A percentile compares a stretch with the other conserved stretches of the same genome.
Conservation (phyloP, 2,113 vertebrate genomes). For the Motacilla tschutschensis region DNA sequence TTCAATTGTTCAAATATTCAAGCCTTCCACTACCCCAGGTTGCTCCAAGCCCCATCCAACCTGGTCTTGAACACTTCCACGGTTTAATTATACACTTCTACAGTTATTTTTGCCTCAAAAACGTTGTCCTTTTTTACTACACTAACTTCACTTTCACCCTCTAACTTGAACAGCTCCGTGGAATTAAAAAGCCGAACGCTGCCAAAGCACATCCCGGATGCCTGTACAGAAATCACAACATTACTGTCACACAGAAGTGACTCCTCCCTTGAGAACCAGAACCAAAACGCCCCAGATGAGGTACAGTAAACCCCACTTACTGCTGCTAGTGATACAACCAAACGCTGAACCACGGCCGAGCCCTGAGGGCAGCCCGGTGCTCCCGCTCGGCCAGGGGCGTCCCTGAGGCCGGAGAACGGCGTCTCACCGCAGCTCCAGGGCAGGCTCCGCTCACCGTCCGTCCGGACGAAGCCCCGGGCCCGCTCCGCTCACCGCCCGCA, state of each 20-base stretch:
- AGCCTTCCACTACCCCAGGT: not conserved
- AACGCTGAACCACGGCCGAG: not conserved
- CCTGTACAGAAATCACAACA: rapidly evolving
- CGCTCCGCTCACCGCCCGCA: rapidly evolving
- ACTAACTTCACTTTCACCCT: not conserved
- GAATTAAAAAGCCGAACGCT: rapidly evolving
- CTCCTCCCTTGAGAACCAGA: not conserved
- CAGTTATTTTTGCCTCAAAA: not conserved
- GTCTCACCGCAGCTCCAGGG: not conserved
- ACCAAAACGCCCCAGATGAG: rapidly evolving
- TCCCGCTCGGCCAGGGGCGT: rapidly evolving
- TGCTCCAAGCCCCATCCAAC: not conserved
- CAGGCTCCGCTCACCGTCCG: not conserved
- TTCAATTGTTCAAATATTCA: not conserved
- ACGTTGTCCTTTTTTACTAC: not conserved
- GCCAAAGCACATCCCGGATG: not conserved
- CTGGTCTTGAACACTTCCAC: not conserved
- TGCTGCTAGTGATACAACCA: rapidly evolving
- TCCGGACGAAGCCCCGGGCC: rapidly evolving
- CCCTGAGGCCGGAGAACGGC: rapidly evolving
- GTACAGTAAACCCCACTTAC: too few relatives aligned
- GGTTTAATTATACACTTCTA: not conserved
- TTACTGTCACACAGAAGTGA: rapidly evolving
- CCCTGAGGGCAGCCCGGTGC: too few relatives aligned
- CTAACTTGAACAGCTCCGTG: not conserved